Evolutionary conservation across 2,113 vertebrate species (phyloP), one percentile per base, ranked within the genome.

Genomic region (Fregata magnificens): DNA sequence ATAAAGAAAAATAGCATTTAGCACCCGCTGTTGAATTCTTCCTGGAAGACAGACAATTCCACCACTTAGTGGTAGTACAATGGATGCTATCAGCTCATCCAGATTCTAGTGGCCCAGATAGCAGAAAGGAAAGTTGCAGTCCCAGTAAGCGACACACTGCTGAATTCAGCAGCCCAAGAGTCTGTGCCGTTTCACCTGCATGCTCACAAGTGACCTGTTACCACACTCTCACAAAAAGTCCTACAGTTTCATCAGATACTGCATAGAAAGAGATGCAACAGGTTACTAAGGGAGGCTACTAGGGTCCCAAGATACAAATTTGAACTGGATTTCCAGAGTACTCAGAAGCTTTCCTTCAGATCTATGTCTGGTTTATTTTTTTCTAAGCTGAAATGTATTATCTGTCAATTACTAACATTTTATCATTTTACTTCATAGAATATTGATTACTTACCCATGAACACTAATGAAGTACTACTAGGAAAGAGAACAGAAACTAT

Each of bases 41-140:
- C 40, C 55, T 82, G 36, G 21, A 93, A 31, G 50, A 77, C 76
- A 91, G 88, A 85, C 63, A 94, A 49, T 38, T 74, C 53, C 86
- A 95, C 59, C 80, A 82, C 29, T 95, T 89, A 91, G 47, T 80
- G 62, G 83, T 34, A 91, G 56, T 22, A 96, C 76, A 70, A 52
- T 66, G 55, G 61, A 62, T 77, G 38, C 86, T 81, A 80, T 36
- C 70, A 45, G 42, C 86, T 97, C 86, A 96, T 93, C 91, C 36
- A 65, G 69, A 72, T 88, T 77, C 62, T 88, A 95, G 80, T 14
- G 11, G 88, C 85, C 88, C 66, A 66, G 67, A 63, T 0, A 95
- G 74, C 87, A 95, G 74, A 90, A 96, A 95, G 70, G 81, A 81
- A 96, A 76, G 38, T 79, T 86, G 66, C 62, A 78, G 32, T 45